These are phyloP conservation scores for Coluber constrictor DNA, from an alignment of 2,797 vertebrate species.

Conservation along the genomic window DNA sequence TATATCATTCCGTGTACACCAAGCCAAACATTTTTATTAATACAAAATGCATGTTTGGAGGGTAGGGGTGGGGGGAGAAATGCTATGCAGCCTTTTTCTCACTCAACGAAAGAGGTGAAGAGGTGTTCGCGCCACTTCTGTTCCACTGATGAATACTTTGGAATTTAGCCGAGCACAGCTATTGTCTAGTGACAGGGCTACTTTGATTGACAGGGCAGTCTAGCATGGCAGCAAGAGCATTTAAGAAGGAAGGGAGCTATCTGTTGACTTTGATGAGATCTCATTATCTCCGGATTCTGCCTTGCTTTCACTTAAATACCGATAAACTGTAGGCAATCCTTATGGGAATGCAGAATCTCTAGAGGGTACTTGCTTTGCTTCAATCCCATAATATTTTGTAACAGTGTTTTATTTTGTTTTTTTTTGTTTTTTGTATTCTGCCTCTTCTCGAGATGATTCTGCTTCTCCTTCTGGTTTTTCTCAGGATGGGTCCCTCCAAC, in stretches of 20 bases:
- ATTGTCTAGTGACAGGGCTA: constrained; percentile 52
- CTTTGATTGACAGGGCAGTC: constrained; percentile 48
- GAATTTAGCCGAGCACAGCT: constrained; percentile 59
- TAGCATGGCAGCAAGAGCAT: constrained; percentile 7
- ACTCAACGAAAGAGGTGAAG: constrained; percentile 40
- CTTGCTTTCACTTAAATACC: constrained; percentile 9
- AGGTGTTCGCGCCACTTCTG: constrained; percentile 53
- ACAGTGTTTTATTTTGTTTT: neutral
- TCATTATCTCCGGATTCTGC: neutral
- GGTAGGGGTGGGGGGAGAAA: constrained; percentile 38
- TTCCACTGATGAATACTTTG: constrained; percentile 54
- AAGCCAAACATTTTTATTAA: constrained; percentile 65
- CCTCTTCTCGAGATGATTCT: neutral
- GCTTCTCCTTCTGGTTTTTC: neutral
- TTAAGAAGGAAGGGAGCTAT: constrained; percentile 2
- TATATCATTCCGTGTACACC: constrained; percentile 54
- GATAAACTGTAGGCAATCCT: neutral
- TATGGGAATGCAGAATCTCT: neutral
- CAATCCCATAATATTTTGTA: neutral
- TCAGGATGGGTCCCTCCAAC: neutral
- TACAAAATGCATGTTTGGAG: constrained; percentile 59
- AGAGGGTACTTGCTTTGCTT: neutral
- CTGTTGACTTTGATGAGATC: constrained; percentile 45
- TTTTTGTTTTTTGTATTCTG: neutral
- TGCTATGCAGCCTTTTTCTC: constrained; percentile 42